Conservation (phyloP, 2,888 invertebrate genomes). For the Spilosoma lubricipeda region DNA sequence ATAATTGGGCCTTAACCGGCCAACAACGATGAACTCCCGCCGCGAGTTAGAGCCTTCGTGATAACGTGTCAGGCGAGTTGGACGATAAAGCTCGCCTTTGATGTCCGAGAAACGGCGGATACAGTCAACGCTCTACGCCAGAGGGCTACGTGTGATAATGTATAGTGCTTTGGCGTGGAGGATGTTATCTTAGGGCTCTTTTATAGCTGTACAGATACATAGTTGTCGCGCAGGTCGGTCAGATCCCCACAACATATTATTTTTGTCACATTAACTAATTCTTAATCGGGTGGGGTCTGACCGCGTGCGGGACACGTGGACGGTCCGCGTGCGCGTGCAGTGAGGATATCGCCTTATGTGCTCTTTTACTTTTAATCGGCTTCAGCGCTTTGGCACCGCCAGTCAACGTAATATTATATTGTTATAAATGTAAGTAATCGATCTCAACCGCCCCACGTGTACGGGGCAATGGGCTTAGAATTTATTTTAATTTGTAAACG, state of each 20-base stretch:
- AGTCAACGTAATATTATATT: conserved; percentile 73
- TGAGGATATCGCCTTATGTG: conserved; percentile 62
- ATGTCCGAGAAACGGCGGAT: conserved; percentile 20
- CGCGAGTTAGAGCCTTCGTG: conserved; percentile 70
- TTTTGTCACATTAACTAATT: conserved; percentile 67
- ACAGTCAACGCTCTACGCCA: conserved; percentile 30
- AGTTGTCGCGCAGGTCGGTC: conserved; percentile 47
- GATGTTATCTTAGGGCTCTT: conserved; percentile 31
- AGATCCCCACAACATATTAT: conserved; percentile 60
- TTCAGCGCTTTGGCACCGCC: conserved; percentile 78
- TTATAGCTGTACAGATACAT: conserved; percentile 30
- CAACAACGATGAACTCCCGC: conserved; percentile 57
- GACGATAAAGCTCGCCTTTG: conserved; percentile 48
- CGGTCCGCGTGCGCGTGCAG: conserved; percentile 31
- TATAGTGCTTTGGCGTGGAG: conserved; percentile 26
- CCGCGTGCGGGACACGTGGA: conserved; percentile 30
- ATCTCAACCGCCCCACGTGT: conserved; percentile 79
- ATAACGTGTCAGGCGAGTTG: conserved; percentile 66
- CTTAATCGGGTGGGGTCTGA: conserved; percentile 49
- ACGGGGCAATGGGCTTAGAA: conserved; percentile 79
- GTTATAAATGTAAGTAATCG: conserved; percentile 76
- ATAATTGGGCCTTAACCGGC: conserved; percentile 43
- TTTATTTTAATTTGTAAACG: conserved; percentile 68
- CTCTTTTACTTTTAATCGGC: conserved; percentile 70
- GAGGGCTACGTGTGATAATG: conserved; percentile 21